phyloP scores from a whole-genome alignment of 2,888 invertebrate genomes.

The Aporophyla nigra region DNA sequence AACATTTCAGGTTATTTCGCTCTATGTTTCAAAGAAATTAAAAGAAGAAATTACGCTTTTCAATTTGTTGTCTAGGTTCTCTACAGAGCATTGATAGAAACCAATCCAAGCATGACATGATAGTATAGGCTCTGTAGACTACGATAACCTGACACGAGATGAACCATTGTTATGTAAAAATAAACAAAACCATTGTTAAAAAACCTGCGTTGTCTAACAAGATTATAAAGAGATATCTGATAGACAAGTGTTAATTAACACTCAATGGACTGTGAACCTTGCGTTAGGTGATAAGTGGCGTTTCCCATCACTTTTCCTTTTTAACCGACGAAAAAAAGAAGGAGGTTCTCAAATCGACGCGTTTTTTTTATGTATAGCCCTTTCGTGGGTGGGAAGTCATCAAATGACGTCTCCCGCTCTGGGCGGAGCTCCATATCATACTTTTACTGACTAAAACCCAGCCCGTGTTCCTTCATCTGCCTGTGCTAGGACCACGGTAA shows the following conservation, averaged over 20 bases:
- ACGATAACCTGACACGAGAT: not conserved
- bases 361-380: no score
- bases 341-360: no score
- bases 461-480: no score
- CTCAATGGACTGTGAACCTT: constrained; percentile 8
- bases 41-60: not conserved
- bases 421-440: no score
- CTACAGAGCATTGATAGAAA: not conserved
- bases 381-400: no score
- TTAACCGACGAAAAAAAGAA: no score
- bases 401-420: no score
- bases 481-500: no score
- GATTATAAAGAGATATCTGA: constrained; percentile 33
- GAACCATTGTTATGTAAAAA: constrained; percentile 11
- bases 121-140: no score
- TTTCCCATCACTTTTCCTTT: constrained; percentile 46
- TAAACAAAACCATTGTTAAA: constrained; percentile 7
- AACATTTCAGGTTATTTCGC: not conserved
- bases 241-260: constrained; percentile 45
- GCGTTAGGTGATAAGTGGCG: constrained; percentile 33
- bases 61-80: not conserved
- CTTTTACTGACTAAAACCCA: no score
- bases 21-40: not conserved
- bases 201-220: constrained; percentile 30
- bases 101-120: not conserved